Base-by-base conservation (phyloP, 2,888 invertebrate genomes). In the Drosophila mimetica region DNA sequence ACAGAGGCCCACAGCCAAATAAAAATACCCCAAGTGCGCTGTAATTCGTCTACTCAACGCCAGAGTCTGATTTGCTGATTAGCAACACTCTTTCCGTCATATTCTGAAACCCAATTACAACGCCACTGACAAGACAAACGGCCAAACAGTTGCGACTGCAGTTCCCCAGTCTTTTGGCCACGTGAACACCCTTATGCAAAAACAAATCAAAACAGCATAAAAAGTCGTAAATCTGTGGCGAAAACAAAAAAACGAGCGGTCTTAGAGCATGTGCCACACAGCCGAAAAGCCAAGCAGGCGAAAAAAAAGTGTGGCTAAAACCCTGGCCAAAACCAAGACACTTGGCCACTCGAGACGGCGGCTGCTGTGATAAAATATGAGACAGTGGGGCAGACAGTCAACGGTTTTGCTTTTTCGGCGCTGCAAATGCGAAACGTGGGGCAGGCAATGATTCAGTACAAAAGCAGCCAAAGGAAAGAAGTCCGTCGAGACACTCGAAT, bases 11-110 rank as follows among this genome's bases (percentile, higher is more conserved):
- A 41, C 28, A n/a, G 39, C 28, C 18, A 47, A 20, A 14, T 25
- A 61, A 36, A 44, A 63, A 61, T 61, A 61, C 25, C 30, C 64
- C 14, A 46, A 70, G 67, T 77, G 80, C 75, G 36, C 48, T 76
- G 85, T 85, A 89, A 87, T 86, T 88, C 84, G 84, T 81, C 87
- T 81, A 88, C 88, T 89, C 84, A 79, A 79, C 79, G 77, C 86
- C 73, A 77, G 69, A 86, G 79, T 86, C 69, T 79, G 85, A 89
- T 89, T 89, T 89, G 89, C 89, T 89, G 88, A 90, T 90, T 89
- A 90, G 87, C 89, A 85, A 81, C 87, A 89, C 79, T 81, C 79
- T 88, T 88, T 89, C 89, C 88, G 89, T 88, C 90, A 90, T 88
- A 85, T 89, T 89, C 85, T 84, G 73, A 86, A 74, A 84, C 75